These are phyloP conservation scores for Prietella phreatophila DNA, from an alignment of 2,113 vertebrate genomes.

Conservation along the genomic window DNA sequence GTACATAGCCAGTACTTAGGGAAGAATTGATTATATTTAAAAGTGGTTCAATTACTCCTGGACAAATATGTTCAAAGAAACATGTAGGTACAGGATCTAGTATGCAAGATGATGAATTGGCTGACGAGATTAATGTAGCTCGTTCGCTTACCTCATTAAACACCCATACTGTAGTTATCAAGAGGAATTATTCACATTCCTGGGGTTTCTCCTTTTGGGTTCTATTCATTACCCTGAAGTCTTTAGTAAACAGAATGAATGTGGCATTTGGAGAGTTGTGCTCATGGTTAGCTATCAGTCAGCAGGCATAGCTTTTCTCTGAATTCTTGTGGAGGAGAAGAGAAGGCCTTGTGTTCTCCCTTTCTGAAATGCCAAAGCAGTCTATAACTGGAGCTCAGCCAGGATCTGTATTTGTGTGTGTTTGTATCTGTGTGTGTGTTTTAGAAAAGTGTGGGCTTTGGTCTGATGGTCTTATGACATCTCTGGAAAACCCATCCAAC, in stretches of 20 bases:
- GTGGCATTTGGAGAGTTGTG: constrained; percentile 9
- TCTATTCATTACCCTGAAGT: not conserved
- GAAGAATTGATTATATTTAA: too few relatives aligned
- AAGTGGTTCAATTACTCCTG: too few relatives aligned
- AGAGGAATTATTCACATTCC: constrained; percentile 18
- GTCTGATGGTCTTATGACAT: constrained; percentile 39
- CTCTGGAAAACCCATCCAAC: constrained; percentile 41
- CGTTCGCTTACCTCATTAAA: constrained; percentile 6
- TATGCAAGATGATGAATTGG: too few relatives aligned
- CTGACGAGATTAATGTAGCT: too few relatives aligned
- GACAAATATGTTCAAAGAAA: too few relatives aligned
- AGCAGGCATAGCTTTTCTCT: constrained; percentile 34
- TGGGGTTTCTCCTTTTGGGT: not conserved
- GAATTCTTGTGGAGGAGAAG: constrained; percentile 45
- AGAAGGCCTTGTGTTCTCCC: constrained; percentile 32
- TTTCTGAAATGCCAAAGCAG: constrained; percentile 38
- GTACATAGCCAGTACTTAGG: too few relatives aligned
- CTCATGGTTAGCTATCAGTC: constrained; percentile 35
- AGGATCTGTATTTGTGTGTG: constrained; percentile 30
- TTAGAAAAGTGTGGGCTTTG: constrained; percentile 32
- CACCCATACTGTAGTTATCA: not conserved
- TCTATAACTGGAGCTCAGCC: constrained; percentile 37
- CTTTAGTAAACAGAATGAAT: constrained; percentile 14
- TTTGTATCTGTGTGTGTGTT: constrained; percentile 25
- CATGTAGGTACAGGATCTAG: too few relatives aligned